Evolutionary conservation across 2,113 vertebrate species (phyloP), one percentile per base, ranked within the genome.

Genomic region (Anhinga rufa): DNA sequence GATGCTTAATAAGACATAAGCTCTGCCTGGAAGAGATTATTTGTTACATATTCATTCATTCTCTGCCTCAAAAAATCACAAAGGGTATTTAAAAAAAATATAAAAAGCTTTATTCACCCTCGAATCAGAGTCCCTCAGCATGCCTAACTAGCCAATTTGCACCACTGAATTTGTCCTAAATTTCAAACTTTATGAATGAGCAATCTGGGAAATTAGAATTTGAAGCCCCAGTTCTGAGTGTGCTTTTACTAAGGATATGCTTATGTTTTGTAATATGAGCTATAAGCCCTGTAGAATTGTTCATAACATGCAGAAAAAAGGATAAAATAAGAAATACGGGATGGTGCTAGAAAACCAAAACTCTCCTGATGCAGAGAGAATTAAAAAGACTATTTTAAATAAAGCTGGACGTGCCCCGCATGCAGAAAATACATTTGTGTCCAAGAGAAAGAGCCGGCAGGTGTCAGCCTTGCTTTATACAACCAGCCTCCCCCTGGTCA

Each of bases 381-480:
- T 70, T 80, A 19, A 69, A 71, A 88, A 82, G 64, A 22, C 55
- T 55, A 49, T 86, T 88, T 90, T 46, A 83, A 92, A 94, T 81
- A 81, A 62, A 86, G 64, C 21, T 20, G 52, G 68, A 95, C 18
- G 17, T 81, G 60, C 64, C 34, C 49, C 0, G 31, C 69, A 86
- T 75, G 61, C 57, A 64, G 78, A 94, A 82, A 86, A 84, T 4
- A 15, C 58, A 46, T 49, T 71, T 65, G 34, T 64, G 52, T 29
- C 19, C 1, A 1, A 75, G 14, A 11, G 6, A 80, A 90, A 57
- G 46, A 95, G 82, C 98, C 98, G 29, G 97, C 96, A 98, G 98
- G 94, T 98, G 98, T 97, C 98, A 98, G 96, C 92, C 92, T 98
- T 98, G 98, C 82, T 95, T 97, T 98, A 94, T 29, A 62, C 80